Evolutionary conservation across 2,888 invertebrate species (phyloP), one percentile per base, ranked within the genome.

Genomic region (Meteorus cinctellus): DNA sequence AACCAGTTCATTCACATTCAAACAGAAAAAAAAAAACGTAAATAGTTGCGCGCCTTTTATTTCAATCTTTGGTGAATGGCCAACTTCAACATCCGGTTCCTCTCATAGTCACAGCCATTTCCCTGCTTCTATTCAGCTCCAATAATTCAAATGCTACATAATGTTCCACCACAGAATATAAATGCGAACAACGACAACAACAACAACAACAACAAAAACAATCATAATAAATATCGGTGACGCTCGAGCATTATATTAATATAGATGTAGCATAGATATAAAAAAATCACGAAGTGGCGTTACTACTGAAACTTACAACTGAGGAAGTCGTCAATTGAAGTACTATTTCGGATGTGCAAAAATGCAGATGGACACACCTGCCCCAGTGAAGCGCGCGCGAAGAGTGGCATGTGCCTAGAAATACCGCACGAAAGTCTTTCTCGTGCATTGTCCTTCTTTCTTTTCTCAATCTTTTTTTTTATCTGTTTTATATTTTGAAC

Each of bases 331-430:
- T 72, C 45, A 55, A 69, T 19, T 60, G 19, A 45, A 34, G 65
- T 71, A 60, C 34, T 45, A 72, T 60, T 59, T 51, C 29, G 31
- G 51, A 68, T 76, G 65, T 67, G 72, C 68, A 72, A 36, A 72
- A 72, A 72, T 62, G 55, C 45, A 72, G 65, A 76, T 76, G 72
- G 62, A 75, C 24, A 71, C 76, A 76, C 76, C 76, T 76, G 76
- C 76, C 24, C 72, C 48, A 29, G 34, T 48, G 41, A 65, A 68
- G 72, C 31, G 48, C 63, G 24, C 36, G 19, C 31, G 60, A 41
- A 62, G 71, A 72, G 71, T 76, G 72, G 76, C 76, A 76, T 76
- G 76, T 76, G 76, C 76, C 76, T 76, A 76, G 76, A 75, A 66
- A 76, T 72, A 72, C 72, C 68, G 63, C 72, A 76, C 62, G 68